Conservation (phyloP, 2,888 invertebrate genomes). For the Dione vanillae region DNA sequence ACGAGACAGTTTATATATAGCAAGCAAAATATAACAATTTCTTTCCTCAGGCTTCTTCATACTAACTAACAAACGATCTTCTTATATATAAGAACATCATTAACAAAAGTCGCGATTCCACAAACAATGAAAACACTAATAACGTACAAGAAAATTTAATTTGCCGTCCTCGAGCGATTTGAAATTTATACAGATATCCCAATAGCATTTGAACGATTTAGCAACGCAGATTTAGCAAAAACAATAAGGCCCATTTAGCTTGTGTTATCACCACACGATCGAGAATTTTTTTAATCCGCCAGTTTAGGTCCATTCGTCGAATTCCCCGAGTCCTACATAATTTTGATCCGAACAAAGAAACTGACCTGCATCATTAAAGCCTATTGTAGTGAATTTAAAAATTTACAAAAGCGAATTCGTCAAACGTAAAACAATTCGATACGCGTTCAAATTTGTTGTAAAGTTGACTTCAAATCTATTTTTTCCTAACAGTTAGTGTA, state of each 20-base stretch:
- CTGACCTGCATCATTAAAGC: slow-evolving; percentile 79
- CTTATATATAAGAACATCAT: not conserved
- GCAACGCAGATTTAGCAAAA: slow-evolving; percentile 65
- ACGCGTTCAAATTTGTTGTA: slow-evolving; percentile 84
- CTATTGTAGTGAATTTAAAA: slow-evolving; percentile 81
- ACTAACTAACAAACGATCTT: not conserved
- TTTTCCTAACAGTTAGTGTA: slow-evolving; percentile 81
- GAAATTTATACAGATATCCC: slow-evolving; percentile 63
- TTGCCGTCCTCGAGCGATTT: slow-evolving; percentile 59
- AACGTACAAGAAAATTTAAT: slow-evolving; percentile 46
- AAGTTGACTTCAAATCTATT: slow-evolving; percentile 81
- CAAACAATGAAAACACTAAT: slow-evolving; percentile 33
- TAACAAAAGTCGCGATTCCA: slow-evolving; percentile 11
- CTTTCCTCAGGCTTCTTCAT: too few relatives aligned
- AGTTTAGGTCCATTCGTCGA: slow-evolving; percentile 65
- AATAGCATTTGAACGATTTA: slow-evolving; percentile 63
- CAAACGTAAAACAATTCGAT: slow-evolving; percentile 85
- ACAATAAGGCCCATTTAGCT: slow-evolving; percentile 64
- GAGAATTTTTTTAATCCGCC: slow-evolving; percentile 65
- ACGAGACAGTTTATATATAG: not conserved
- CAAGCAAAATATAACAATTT: too few relatives aligned
- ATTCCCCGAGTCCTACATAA: slow-evolving; percentile 69
- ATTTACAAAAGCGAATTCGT: slow-evolving; percentile 81
- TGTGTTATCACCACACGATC: slow-evolving; percentile 78
- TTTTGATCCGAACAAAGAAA: slow-evolving; percentile 76